Percentiles rank a stretch among this genome's conserved stretches.
Conservation (phyloP, 2,888 invertebrate genomes). For the Lepidocyrtoides sp. region DNA sequence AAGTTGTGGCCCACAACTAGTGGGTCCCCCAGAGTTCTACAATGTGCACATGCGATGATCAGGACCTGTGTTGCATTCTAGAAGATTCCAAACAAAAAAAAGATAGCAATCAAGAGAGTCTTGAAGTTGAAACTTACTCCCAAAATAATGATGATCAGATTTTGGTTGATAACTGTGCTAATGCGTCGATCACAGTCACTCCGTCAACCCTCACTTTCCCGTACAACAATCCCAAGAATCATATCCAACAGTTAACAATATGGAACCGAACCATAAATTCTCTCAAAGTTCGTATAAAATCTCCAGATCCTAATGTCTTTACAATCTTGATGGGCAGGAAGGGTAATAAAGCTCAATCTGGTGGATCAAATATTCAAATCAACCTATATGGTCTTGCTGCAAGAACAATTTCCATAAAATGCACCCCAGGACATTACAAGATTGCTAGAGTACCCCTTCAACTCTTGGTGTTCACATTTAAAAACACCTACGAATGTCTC, state of each 20-base stretch:
- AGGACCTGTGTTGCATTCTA: constrained; percentile 49
- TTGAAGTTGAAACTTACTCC: background rate
- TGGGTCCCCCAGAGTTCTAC: too few species aligned
- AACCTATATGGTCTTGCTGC: constrained; percentile 42
- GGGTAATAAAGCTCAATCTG: background rate
- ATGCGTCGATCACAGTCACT: background rate
- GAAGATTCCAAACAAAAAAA: constrained; percentile 11
- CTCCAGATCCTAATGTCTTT: constrained; percentile 50
- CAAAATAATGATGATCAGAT: background rate
- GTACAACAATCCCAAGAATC: constrained; percentile 48
- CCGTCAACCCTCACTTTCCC: constrained; percentile 43
- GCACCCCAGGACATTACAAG: constrained; percentile 61
- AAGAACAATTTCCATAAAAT: constrained; percentile 42
- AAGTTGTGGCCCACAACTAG: too few species aligned
- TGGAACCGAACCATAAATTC: constrained; percentile 48
- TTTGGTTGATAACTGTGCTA: background rate
- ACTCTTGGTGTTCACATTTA: constrained; percentile 22
- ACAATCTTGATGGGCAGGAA: background rate
- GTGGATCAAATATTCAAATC: background rate
- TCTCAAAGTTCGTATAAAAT: constrained; percentile 19
- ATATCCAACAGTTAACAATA: constrained; percentile 25
- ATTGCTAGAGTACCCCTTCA: constrained; percentile 4
- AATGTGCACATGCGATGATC: constrained; percentile 48
- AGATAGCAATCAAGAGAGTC: background rate
- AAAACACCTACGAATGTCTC: constrained; percentile 39